Base-by-base conservation (phyloP, 2,888 invertebrate species). In the Dromius quadrimaculatus region DNA sequence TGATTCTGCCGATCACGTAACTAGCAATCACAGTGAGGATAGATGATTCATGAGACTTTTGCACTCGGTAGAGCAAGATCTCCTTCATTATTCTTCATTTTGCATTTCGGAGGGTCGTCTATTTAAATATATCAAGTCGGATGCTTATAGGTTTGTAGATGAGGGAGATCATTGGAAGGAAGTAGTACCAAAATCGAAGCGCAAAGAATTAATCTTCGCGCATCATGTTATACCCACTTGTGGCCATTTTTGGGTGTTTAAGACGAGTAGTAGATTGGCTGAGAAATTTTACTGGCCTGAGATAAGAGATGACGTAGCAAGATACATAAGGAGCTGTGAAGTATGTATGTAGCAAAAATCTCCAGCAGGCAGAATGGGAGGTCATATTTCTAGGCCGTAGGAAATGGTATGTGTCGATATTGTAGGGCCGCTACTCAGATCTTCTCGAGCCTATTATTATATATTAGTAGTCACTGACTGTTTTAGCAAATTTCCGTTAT, bases 281-380 rank as follows among this genome's bases (percentile, higher is more conserved):
- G 38, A 45, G 11, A 2, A 57, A 9, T 77, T 76, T 41, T 78
- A 74, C 63, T 79, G 78, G 78, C 78, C 77, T 1, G 72, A 72
- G 8, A 74, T 77, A 74, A 32, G 59, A 1, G 15, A 19, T 1
- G 77, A 78, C n/a, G 72, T 77, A 0, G 54, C 65, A 0, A 50
- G 45, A 0, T 79, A 74, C 54, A 74, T 79, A 0, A 45, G 62
- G 1, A 61, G 36, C 0, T 79, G 78, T 62, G 20, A 19, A 1
- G 38, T 66, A 0, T 79, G 78, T 63, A 68, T 74, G 8, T 15
- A 71, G 9, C 74, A 75, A n/a, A 23, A 23, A 3, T 8, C 32
- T 1, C 73, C 75, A 4, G 59, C 73, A 0, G 76, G 77, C 0
- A 15, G 72, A 0, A 78, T 78, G 76, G 71, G 73, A 1, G 54